Evolutionary conservation across 2,888 invertebrate species (phyloP).

Genomic region (Tanypteryx hageni): DNA sequence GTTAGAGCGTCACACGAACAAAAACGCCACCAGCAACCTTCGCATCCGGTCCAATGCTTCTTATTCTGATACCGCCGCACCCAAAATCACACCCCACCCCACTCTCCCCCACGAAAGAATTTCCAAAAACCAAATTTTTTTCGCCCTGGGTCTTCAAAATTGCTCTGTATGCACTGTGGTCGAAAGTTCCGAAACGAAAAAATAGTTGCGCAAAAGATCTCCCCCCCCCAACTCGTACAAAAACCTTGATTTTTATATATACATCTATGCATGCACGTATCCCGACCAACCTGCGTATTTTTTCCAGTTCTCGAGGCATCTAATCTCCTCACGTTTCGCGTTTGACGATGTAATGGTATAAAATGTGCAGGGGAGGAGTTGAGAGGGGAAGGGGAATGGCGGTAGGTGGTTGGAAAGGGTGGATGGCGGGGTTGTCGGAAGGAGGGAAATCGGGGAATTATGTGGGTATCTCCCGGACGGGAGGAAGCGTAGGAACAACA

Average conservation of each 20-base stretch:
- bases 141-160: not conserved
- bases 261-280: not conserved
- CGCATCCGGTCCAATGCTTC: too few relatives aligned
- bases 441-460: too few relatives aligned
- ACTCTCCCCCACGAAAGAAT: not conserved
- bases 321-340: conserved; percentile 6
- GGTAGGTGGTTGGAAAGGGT: too few relatives aligned
- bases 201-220: not conserved
- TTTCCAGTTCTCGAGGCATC: not conserved
- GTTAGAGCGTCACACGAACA: too few relatives aligned
- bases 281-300: not conserved
- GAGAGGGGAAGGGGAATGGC: too few relatives aligned
- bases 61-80: too few relatives aligned
- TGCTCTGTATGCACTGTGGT: not conserved
- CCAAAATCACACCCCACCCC: not conserved
- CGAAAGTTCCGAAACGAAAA: not conserved
- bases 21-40: too few relatives aligned
- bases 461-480: too few relatives aligned
- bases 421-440: too few relatives aligned
- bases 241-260: not conserved
- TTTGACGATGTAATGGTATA: not conserved
- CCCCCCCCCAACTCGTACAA: not conserved
- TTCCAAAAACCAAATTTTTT: not conserved
- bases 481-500: not conserved
- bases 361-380: not conserved